phyloP scores from a whole-genome alignment of 2,797 vertebrate genomes.

The Semaprochilodus insignis region DNA sequence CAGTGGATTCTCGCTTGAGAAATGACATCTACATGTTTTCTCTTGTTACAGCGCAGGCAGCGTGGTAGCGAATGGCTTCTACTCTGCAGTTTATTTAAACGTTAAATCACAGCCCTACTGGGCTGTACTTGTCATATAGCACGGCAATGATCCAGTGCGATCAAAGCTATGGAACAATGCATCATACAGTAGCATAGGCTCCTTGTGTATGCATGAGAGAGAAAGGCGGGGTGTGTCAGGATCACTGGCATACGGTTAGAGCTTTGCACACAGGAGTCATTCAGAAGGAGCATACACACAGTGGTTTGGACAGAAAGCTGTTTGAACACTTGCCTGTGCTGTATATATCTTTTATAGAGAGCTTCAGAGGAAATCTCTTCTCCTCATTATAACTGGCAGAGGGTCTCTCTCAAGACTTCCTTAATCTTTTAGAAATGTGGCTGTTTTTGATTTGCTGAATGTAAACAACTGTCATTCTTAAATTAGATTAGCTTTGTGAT shows the following conservation, averaged over 20 bases:
- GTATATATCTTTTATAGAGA: not conserved
- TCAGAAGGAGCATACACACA: not conserved
- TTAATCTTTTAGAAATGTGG: not conserved
- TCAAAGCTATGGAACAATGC: conserved; percentile 51
- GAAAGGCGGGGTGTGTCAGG: conserved; percentile 3
- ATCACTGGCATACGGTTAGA: conserved; percentile 41
- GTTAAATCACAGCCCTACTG: conserved; percentile 64
- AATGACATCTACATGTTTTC: conserved; percentile 23
- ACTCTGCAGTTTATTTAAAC: conserved; percentile 73
- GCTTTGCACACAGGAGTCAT: not conserved
- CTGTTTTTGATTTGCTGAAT: not conserved
- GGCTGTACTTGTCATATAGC: conserved; percentile 75
- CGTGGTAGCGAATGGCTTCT: conserved; percentile 60
- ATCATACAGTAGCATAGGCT: conserved; percentile 28
- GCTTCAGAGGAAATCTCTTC: not conserved
- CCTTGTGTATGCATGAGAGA: conserved; percentile 38
- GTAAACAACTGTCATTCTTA: not conserved
- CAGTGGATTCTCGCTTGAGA: not conserved
- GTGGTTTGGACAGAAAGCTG: conserved; percentile 3
- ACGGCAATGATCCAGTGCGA: conserved; percentile 68
- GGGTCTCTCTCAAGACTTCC: not conserved
- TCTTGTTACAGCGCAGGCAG: conserved; percentile 4
- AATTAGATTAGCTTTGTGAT: not conserved
- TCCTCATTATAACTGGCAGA: not conserved
- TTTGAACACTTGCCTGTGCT: not conserved